These are phyloP conservation scores for Thamnaconus septentrionalis DNA, from an alignment of 2,113 vertebrate genomes.

Conservation along the genomic window DNA sequence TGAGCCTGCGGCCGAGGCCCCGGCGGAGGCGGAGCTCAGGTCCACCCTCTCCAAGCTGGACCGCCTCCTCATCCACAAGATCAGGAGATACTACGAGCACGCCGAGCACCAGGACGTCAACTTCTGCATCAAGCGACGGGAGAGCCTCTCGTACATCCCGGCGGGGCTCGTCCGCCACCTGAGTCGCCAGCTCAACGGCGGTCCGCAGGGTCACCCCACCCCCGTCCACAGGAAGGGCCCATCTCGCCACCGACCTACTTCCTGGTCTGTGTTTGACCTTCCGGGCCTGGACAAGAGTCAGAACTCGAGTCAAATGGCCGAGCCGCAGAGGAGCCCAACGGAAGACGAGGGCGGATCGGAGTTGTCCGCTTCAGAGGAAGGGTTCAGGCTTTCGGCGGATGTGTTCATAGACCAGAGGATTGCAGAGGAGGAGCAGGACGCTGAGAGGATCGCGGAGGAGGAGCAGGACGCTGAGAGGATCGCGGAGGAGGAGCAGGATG, in stretches of 20 bases:
- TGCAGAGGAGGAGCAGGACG: conserved; percentile 73
- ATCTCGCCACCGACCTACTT: conserved; percentile 66
- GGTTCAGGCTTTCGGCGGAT: conserved; percentile 77
- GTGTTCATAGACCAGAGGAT: conserved; percentile 81
- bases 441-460: conserved; percentile 7
- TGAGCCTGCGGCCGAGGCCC: not conserved
- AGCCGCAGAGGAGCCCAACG: conserved; percentile 24
- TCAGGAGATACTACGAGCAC: conserved; percentile 87
- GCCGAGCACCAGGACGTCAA: conserved; percentile 83
- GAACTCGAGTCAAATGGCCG: not conserved
- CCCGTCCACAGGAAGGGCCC: conserved; percentile 42
- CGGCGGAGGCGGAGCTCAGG: conserved; percentile 58
- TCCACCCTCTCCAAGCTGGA: conserved; percentile 84
- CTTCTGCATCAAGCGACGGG: conserved; percentile 87
- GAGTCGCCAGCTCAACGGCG: conserved; percentile 81
- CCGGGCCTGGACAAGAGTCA: conserved; percentile 63
- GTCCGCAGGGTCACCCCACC: conserved; percentile 64
- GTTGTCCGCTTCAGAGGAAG: conserved; percentile 62
- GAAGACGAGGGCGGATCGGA: conserved; percentile 15
- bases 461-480: not conserved
- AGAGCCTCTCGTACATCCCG: conserved; percentile 94
- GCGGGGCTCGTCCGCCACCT: conserved; percentile 89
- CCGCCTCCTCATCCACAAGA: conserved; percentile 86
- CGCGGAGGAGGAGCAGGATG: conserved; percentile 18
- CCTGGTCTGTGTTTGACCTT: conserved; percentile 79